These are phyloP conservation scores for Colostygia pectinataria DNA, from an alignment of 2,888 invertebrate genomes.

Conservation along the genomic window DNA sequence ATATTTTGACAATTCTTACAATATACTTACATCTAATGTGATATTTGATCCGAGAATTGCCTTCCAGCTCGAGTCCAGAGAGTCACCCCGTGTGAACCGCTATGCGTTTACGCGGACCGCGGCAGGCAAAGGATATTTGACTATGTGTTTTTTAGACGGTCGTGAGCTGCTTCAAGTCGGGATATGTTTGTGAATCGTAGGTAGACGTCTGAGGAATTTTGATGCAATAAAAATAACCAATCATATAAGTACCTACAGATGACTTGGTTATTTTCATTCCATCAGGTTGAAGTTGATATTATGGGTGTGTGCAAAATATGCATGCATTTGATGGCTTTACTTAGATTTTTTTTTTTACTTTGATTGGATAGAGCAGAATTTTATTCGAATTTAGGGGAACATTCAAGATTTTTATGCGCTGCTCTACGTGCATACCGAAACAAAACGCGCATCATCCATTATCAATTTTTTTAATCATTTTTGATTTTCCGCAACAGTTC, in stretches of 20 bases:
- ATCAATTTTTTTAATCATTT: no score
- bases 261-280: conserved; percentile 31
- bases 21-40: no score
- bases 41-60: no score
- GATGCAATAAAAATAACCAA: conserved; percentile 56
- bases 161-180: conserved; percentile 65
- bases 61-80: conserved; percentile 37
- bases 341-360: no score
- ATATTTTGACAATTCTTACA: no score
- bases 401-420: no score
- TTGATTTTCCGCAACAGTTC: no score
- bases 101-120: conserved; percentile 67
- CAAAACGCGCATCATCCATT: no score
- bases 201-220: conserved; percentile 56
- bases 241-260: conserved; percentile 43
- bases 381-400: no score
- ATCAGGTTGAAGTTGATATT: conserved; percentile 19
- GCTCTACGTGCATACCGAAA: no score
- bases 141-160: conserved; percentile 71
- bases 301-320: conserved; percentile 11
- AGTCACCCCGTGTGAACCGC: conserved; percentile 54
- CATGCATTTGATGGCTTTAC: not conserved
- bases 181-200: conserved; percentile 68
- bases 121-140: conserved; percentile 77
- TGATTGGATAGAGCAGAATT: no score